Evolutionary conservation across 2,113 vertebrate genomes (phyloP), one percentile per base, ranked within the genome.

Genomic region (Charadrius vociferus): DNA sequence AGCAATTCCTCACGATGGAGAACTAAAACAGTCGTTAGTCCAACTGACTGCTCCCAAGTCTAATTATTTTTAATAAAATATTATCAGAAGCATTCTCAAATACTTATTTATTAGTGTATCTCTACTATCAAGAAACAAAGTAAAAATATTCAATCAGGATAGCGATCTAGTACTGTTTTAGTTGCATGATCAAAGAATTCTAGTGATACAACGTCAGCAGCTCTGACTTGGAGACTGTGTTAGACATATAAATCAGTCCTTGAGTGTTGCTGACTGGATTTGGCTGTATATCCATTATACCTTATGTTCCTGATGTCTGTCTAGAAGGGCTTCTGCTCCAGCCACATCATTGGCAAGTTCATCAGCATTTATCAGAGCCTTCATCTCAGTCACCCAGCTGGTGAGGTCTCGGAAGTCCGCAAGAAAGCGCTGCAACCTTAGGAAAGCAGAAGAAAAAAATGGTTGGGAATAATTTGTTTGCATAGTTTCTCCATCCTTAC

Each of bases 311-410:
- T 99, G 99, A 94, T 99, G 99, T 43, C 99, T 99, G 36, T 99
- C 99, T 7, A 99, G 98, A 85, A 99, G 96, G 58, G 99, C 99
- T 97, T 99, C 99, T 1, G 99, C 99, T 78, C 99, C 99, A 7
- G 99, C 99, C 88, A 99, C 99, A 0, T 99, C 99, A 29, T 99
- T 99, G 92, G 99, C 99, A 67, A 99, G 98, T 55, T 99, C 99
- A 12, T 99, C 99, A 20, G 99, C 99, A 37, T 99, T 99, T 93
- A 99, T 99, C 81, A 99, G 98, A 75, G 99, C 99, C 97, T 99
- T 99, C 99, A 99, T 99, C 97, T 99, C 99, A 0, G 99, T 99
- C 88, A 99, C 99, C 99, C 99, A 99, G 98, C 99, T 99, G 61
- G 99, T 99, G 88, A 99, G 98, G 97, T 99, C 99, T 43, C 99